These are phyloP conservation scores for Fulmarus glacialis DNA, from an alignment of 2,113 vertebrate species.

Conservation along the genomic window DNA sequence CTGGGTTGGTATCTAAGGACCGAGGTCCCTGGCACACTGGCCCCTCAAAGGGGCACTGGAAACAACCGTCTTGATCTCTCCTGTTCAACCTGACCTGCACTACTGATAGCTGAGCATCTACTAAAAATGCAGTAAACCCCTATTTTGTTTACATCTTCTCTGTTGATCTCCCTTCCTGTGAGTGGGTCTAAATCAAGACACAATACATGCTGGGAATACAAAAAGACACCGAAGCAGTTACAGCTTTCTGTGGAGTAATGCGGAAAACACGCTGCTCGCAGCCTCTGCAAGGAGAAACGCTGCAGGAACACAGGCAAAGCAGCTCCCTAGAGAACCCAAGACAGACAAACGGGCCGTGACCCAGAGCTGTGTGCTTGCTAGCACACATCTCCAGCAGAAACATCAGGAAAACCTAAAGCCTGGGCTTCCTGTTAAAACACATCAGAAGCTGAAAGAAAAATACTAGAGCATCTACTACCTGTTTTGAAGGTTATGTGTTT, in stretches of 20 bases:
- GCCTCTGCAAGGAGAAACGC: rapidly evolving
- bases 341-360: rapidly evolving
- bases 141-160: background rate
- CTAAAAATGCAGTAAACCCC: background rate
- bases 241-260: background rate
- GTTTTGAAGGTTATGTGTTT: background rate
- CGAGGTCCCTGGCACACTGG: rapidly evolving
- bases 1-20: rapidly evolving
- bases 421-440: background rate
- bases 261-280: background rate
- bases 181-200: background rate
- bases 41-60: background rate
- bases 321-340: rapidly evolving
- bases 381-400: background rate
- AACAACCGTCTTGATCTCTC: background rate
- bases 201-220: background rate
- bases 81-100: background rate
- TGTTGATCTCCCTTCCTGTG: background rate
- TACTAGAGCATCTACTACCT: background rate
- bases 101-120: background rate
- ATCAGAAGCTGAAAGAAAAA: background rate
- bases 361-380: rapidly evolving
- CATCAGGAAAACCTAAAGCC: background rate
- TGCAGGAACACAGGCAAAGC: rapidly evolving
- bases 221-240: background rate